A percentile compares a stretch with the other conserved stretches of the same genome.
phyloP scores from a whole-genome alignment of 2,888 invertebrate genomes.

The Dynastes maya region DNA sequence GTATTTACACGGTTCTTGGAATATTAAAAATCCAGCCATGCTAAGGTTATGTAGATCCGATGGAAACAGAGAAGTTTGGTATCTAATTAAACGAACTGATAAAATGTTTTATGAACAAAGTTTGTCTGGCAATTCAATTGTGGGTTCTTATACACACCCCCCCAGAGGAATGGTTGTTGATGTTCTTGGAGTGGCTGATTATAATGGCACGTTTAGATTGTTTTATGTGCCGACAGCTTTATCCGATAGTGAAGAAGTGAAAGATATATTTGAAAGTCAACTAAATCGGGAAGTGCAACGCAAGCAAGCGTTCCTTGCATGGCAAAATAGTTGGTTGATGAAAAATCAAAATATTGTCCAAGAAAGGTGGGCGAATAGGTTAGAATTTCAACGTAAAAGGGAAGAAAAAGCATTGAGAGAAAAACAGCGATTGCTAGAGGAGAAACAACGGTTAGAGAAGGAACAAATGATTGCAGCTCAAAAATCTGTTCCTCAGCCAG shows the following conservation, averaged over 20 bases:
- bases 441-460: slow-evolving; percentile 54
- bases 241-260: slow-evolving; percentile 59
- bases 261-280: slow-evolving; percentile 68
- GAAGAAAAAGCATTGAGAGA: slow-evolving; percentile 54
- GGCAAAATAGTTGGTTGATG: slow-evolving; percentile 77
- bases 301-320: slow-evolving; percentile 72
- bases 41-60: slow-evolving; percentile 81
- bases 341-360: slow-evolving; percentile 66
- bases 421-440: slow-evolving; percentile 42
- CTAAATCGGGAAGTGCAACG: slow-evolving; percentile 74
- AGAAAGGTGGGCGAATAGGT: slow-evolving; percentile 60
- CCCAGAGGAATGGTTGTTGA: not conserved
- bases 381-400: slow-evolving; percentile 60
- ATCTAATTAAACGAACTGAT: slow-evolving; percentile 80
- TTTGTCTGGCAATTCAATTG: slow-evolving; percentile 78
- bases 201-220: slow-evolving; percentile 79
- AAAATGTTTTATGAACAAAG: slow-evolving; percentile 79
- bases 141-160: slow-evolving; percentile 76
- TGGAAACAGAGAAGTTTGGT: slow-evolving; percentile 88
- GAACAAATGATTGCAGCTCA: slow-evolving; percentile 53
- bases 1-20: slow-evolving; percentile 82
- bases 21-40: slow-evolving; percentile 76
- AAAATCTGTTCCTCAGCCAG: slow-evolving; percentile 55
- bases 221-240: slow-evolving; percentile 69
- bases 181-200: slow-evolving; percentile 80